Evolutionary conservation across 2,888 invertebrate genomes (phyloP), one percentile per base, ranked within the genome.

Genomic region (Osedax fenrisi): DNA sequence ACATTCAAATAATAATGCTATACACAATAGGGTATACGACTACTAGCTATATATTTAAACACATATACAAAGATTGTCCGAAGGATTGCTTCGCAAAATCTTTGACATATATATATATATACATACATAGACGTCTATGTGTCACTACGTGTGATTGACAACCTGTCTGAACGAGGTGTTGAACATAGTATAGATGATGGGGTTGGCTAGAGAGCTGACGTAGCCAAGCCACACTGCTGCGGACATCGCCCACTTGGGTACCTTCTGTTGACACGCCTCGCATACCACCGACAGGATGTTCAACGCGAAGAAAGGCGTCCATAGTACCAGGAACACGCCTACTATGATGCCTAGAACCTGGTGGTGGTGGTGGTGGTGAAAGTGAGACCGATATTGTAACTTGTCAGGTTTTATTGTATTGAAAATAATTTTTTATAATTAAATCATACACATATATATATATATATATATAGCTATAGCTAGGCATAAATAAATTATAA

Each of bases 111-210:
- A n/a, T n/a, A n/a, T n/a, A n/a, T n/a, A n/a, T n/a, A n/a, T n/a
- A n/a, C n/a, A n/a, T n/a, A n/a, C n/a, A n/a, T n/a, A n/a, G n/a
- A n/a, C n/a, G n/a, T n/a, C n/a, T n/a, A n/a, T n/a, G n/a, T n/a
- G n/a, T n/a, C n/a, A n/a, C n/a, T n/a, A n/a, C n/a, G n/a, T n/a
- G n/a, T n/a, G n/a, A n/a, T n/a, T n/a, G n/a, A n/a, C 10, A 41
- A 41, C 41, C 68, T 68, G 68, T 68, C 68, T 25, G 78, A 84
- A 84, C 25, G 82, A 79, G 3, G 83, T 83, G 77, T 83, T 84
- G 76, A 84, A 84, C 82, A 83, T 83, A 3, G 84, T 84, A 75
- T 84, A 84, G 64, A 84, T 84, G 75, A 84, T 83, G 3, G 84
- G 84, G 74, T 84, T 84, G 23, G 83, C 82, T 72, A 84, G 78